Base-by-base conservation (phyloP, 1,140 invertebrate species). In the Dreissena polymorpha region DNA sequence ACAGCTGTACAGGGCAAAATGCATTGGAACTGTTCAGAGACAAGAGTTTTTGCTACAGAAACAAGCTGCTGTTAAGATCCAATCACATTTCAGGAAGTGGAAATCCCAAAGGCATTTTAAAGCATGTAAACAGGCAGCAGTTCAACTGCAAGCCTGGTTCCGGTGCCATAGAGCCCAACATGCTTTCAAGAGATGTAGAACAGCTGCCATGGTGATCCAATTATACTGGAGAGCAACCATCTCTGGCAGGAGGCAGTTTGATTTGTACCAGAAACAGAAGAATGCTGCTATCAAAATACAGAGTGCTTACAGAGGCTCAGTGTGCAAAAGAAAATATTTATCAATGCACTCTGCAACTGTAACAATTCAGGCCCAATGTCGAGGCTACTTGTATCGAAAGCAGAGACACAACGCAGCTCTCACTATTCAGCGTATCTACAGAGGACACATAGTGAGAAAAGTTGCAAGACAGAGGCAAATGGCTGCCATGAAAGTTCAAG, bases 41-140 rank as follows among this genome's bases (percentile, higher is more conserved):
- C 53, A 77, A 10, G 13, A 79, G 6, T 85, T 75, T 69, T 53
- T 57, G 21, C 39, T 21, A 14, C 14, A 64, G 63, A 86, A 74
- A 64, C 74, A 64, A 73, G 84, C 89, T 21, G 89, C 86, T 2
- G 25, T 86, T 18, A 60, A 63, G 63, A 74, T 90, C 25, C 89
- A 89, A 74, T 67, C 55, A 27, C 12, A 39, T 6, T 84, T 72
- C 50, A 69, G 76, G 50, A 67, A 71, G 18, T 51, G 51, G 23
- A 63, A 27, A 39, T 72, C 39, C 53, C 68, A 80, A 18, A 39
- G n/a, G 50, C 51, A 21, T 5, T 85, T 72, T 7, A 12, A 49
- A 29, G 39, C 51, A 39, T 16, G 81, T 12, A 86, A 23, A 73
- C 16, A 73, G n/a, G 80, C 79, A 14, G 77, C 68, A 13, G 63